Base-by-base conservation (phyloP, 2,113 vertebrate species). In the Scophthalmus maximus region DNA sequence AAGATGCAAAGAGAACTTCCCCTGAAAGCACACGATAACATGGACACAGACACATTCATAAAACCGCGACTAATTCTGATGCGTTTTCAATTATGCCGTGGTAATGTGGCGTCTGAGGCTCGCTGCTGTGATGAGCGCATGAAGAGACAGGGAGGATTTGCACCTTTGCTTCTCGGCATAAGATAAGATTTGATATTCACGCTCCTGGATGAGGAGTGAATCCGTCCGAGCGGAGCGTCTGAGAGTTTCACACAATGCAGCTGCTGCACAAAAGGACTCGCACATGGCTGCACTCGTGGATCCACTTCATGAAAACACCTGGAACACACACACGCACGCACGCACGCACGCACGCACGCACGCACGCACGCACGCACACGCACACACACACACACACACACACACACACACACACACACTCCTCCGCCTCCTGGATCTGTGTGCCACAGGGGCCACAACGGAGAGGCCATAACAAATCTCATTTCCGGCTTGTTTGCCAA, bases 401-500 rank as follows among this genome's bases (percentile, higher is more conserved):
- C 36, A 57, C 36, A 25, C 51, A 23, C 44, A 62, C 52, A 65
- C 67, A 75, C 53, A 62, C 60, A 67, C 29, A 52, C 34, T 25
- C 23, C 5, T 23, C 32, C 18, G 61, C 38, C 18, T 29, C 50
- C 64, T 49, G 29, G 0, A 78, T 81, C 53, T 23, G 76, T 73
- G 73, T 77, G 79, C 78, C 55, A 52, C 57, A 1, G 14, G 29
- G 53, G 69, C 77, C 47, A 26, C 71, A 52, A 71, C 47, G 9
- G 9, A 67, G 58, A 46, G 59, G 47, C 20, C 82, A 92, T 91
- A 89, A 83, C 76, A 88, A 82, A 87, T 88, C 72, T 87, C 38
- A 91, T 90, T 86, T 89, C 88, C 80, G 67, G 36, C 52, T 20
- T 86, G 85, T 90, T 88, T 87, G 82, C 84, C 70, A 70, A 69